phyloP scores from a whole-genome alignment of 2,888 invertebrate species.

The Oscheius sp. region DNA sequence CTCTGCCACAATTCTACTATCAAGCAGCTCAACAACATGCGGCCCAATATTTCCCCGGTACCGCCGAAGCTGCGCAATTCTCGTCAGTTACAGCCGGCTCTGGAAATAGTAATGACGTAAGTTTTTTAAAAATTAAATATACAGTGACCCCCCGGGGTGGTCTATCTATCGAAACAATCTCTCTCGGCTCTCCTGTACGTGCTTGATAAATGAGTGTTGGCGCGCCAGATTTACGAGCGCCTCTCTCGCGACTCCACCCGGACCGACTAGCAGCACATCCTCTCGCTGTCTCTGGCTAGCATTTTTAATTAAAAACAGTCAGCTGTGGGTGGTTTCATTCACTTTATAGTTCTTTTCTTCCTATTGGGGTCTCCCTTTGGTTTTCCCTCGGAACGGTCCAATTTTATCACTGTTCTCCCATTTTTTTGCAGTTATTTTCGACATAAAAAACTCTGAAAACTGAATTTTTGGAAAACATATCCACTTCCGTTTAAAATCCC shows the following conservation, averaged over 20 bases:
- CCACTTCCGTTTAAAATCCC: too few species aligned
- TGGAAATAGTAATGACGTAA: slow-evolving; percentile 21
- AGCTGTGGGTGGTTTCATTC: too few species aligned
- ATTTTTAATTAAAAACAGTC: too few species aligned
- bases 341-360: too few species aligned
- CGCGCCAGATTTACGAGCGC: slow-evolving; percentile 35
- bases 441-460: too few species aligned
- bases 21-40: slow-evolving; percentile 25
- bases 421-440: too few species aligned
- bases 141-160: slow-evolving; percentile 3
- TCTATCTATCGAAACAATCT: slow-evolving; percentile 28
- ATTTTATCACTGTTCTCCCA: too few species aligned
- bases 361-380: too few species aligned
- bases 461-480: too few species aligned
- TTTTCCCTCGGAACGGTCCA: too few species aligned
- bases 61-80: slow-evolving; percentile 16
- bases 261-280: slow-evolving; percentile 1
- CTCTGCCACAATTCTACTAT: slow-evolving; percentile 30
- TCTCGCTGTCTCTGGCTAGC: not conserved
- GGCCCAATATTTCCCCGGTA: slow-evolving; percentile 30
- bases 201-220: slow-evolving; percentile 31
- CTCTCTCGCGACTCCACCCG: slow-evolving; percentile 29
- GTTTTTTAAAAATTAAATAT: not conserved
- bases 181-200: slow-evolving; percentile 34
- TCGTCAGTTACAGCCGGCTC: not conserved